A percentile compares a stretch with the other conserved stretches of the same genome.
Conservation (phyloP, 2,888 invertebrate species). For the Tinea semifulvella region DNA sequence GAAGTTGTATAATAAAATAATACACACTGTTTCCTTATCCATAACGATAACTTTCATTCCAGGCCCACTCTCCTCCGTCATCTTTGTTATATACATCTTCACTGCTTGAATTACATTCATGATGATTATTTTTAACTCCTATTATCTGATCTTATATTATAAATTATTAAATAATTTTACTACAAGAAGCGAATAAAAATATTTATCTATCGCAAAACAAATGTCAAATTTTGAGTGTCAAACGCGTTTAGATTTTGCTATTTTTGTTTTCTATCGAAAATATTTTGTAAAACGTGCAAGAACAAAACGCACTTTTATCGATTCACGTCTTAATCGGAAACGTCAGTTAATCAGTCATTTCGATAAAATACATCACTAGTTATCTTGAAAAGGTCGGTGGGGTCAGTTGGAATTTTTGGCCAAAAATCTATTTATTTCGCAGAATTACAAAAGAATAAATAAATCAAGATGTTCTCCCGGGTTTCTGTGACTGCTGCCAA, state of each 20-base stretch:
- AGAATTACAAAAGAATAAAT: slow-evolving; percentile 3
- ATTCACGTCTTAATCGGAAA: too few species aligned
- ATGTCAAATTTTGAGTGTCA: too few species aligned
- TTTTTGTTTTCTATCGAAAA: too few species aligned
- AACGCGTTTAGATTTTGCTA: too few species aligned
- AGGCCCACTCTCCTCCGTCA: slow-evolving; percentile 97
- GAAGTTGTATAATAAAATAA: neutral
- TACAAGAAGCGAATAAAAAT: too few species aligned
- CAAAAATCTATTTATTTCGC: slow-evolving; percentile 16
- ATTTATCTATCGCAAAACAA: too few species aligned
- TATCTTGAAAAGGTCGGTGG: slow-evolving; percentile 39
- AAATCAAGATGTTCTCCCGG: slow-evolving; percentile 71
- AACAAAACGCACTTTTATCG: too few species aligned
- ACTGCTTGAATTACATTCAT: slow-evolving; percentile 95
- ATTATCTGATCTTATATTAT: neutral
- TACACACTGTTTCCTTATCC: slow-evolving; percentile 93
- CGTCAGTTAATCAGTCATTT: neutral
- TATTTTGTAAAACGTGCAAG: too few species aligned
- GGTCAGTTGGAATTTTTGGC: slow-evolving; percentile 32
- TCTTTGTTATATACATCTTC: slow-evolving; percentile 94
- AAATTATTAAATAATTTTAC: too few species aligned
- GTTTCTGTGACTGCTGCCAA: slow-evolving; percentile 48
- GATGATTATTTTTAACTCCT: slow-evolving; percentile 29
- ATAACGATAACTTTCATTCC: slow-evolving; percentile 99
- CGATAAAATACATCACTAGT: slow-evolving; percentile 22